These are phyloP conservation scores for Hoplostethus atlanticus DNA, from an alignment of 2,797 vertebrate genomes.

Conservation along the genomic window DNA sequence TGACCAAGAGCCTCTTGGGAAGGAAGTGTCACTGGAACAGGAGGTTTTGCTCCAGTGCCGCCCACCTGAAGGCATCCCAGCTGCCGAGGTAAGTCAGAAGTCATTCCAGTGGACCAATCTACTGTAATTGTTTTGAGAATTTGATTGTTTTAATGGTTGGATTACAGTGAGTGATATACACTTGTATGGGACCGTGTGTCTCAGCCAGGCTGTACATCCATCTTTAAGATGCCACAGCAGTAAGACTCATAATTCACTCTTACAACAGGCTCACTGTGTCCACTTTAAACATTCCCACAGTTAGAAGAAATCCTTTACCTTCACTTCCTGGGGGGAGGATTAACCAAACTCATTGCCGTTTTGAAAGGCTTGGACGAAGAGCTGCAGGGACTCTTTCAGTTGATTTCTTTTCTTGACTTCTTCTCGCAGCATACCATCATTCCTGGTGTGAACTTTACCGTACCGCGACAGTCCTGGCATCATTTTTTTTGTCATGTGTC, in stretches of 20 bases:
- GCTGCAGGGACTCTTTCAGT: not conserved
- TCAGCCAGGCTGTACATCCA: not conserved
- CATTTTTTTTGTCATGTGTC: no score
- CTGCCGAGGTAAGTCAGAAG: constrained; percentile 90
- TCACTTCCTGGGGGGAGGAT: no score
- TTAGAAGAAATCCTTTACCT: no score
- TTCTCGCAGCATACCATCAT: no score
- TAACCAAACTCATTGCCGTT: constrained; percentile 52
- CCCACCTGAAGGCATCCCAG: constrained; percentile 96
- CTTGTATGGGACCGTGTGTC: not conserved
- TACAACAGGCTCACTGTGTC: constrained; percentile 1
- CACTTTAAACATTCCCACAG: constrained; percentile 1
- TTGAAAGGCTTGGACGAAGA: constrained; percentile 38
- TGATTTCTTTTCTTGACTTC: no score
- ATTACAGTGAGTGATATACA: not conserved
- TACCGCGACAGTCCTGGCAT: no score
- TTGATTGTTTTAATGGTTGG: not conserved
- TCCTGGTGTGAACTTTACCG: no score
- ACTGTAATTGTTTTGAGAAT: constrained; percentile 2
- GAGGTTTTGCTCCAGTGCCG: constrained; percentile 98
- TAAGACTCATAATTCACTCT: constrained; percentile 11
- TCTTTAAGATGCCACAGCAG: constrained; percentile 28
- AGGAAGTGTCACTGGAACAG: constrained; percentile 96
- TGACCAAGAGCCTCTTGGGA: constrained; percentile 97
- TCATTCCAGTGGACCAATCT: not conserved